phyloP scores from a whole-genome alignment of 2,797 vertebrate species.

The Helicolenus hilgendorfi region DNA sequence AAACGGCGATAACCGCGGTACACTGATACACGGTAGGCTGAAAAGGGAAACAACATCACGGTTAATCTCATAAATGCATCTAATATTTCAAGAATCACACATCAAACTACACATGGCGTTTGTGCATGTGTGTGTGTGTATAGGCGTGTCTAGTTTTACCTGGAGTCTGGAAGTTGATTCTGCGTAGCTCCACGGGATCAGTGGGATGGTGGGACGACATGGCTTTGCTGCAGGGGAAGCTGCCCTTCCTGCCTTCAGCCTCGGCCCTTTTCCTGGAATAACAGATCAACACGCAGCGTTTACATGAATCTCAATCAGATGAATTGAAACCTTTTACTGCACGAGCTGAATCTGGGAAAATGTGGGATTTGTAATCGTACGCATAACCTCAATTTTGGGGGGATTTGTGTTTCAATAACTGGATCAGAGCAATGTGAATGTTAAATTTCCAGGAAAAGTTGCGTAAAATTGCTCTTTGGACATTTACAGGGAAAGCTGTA shows the following conservation, averaged over 20 bases:
- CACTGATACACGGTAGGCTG: constrained; percentile 96
- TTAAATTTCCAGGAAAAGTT: constrained; percentile 6
- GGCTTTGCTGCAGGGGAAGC: constrained; percentile 97
- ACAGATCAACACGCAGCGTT: constrained; percentile 16
- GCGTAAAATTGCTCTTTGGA: constrained; percentile 3
- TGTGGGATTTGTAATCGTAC: background rate
- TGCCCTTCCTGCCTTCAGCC: constrained; percentile 97
- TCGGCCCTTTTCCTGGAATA: constrained; percentile 96
- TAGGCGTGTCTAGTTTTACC: constrained; percentile 88
- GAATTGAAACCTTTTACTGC: background rate
- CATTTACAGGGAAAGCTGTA: constrained; percentile 1
- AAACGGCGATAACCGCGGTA: constrained; percentile 96
- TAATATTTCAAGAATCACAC: background rate
- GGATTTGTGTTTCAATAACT: constrained; percentile 15
- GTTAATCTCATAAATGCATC: constrained; percentile 66
- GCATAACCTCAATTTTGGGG: background rate
- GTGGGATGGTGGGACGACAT: constrained; percentile 98
- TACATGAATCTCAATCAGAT: background rate
- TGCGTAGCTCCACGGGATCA: constrained; percentile 97
- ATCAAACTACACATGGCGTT: background rate
- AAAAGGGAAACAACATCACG: constrained; percentile 89
- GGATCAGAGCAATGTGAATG: background rate
- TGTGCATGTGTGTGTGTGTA: background rate
- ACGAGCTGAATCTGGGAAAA: constrained; percentile 6
- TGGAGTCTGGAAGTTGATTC: constrained; percentile 99